A percentile compares a stretch with the other conserved stretches of the same genome.
These are phyloP conservation scores for Eupithecia exiguata DNA, from an alignment of 2,888 invertebrate species.

Conservation along the genomic window DNA sequence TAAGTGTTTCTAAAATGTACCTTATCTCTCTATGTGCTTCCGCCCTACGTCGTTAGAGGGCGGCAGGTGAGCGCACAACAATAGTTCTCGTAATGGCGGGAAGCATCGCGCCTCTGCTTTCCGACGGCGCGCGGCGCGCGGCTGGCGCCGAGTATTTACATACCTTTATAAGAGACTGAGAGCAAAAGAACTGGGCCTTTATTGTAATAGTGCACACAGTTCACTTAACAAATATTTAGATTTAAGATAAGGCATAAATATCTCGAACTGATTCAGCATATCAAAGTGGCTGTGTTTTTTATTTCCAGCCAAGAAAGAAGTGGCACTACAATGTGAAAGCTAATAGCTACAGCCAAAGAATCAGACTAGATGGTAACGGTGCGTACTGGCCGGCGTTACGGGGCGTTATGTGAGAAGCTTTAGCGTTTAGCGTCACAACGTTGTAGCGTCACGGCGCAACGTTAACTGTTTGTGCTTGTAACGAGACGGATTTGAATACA, in stretches of 20 bases:
- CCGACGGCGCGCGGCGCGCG: too few species aligned
- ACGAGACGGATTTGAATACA: too few species aligned
- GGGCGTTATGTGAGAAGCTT: too few species aligned
- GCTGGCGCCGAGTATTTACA: background rate
- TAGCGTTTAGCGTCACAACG: too few species aligned
- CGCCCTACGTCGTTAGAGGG: slow-evolving; percentile 19
- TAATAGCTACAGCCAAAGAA: background rate
- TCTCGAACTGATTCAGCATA: background rate
- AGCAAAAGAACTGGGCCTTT: background rate
- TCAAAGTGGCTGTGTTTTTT: background rate
- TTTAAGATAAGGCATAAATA: background rate
- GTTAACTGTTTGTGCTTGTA: too few species aligned
- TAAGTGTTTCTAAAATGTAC: background rate
- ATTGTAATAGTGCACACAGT: background rate
- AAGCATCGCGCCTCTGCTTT: slow-evolving; percentile 25
- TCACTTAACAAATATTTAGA: background rate
- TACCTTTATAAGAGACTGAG: slow-evolving; percentile 3
- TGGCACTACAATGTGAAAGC: background rate
- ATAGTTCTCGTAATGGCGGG: slow-evolving; percentile 32
- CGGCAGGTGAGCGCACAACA: slow-evolving; percentile 24
- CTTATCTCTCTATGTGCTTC: background rate
- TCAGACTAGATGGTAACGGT: background rate
- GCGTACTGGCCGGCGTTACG: too few species aligned
- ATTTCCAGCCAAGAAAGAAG: background rate
- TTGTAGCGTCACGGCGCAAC: too few species aligned